These are phyloP conservation scores for Borostomias antarcticus DNA, from an alignment of 2,797 vertebrate species.

Conservation along the genomic window DNA sequence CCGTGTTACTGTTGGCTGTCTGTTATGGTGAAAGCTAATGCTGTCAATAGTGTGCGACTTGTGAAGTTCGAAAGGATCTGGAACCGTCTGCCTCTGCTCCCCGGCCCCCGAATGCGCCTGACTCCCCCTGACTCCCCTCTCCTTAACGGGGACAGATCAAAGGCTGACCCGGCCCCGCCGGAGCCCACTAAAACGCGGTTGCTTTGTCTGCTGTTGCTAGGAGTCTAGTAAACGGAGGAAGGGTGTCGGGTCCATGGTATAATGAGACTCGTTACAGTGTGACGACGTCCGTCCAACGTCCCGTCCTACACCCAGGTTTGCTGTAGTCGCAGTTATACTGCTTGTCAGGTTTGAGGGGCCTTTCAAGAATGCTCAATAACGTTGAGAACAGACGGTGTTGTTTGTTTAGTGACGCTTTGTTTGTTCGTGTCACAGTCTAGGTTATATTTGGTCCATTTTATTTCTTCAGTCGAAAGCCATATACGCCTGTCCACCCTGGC, in stretches of 20 bases:
- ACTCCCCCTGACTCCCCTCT: slow-evolving; percentile 60
- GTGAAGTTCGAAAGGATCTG: slow-evolving; percentile 41
- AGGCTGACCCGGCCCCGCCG: slow-evolving; percentile 67
- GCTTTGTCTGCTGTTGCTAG: slow-evolving; percentile 87
- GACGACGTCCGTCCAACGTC: slow-evolving; percentile 73
- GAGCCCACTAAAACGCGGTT: slow-evolving; percentile 72
- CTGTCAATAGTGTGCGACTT: slow-evolving; percentile 40
- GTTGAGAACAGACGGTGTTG: slow-evolving; percentile 16
- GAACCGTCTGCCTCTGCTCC: slow-evolving; percentile 32
- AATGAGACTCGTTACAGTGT: slow-evolving; percentile 82
- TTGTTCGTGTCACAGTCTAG: neutral
- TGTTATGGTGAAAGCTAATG: slow-evolving; percentile 52
- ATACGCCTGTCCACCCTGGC: neutral
- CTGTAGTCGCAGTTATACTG: slow-evolving; percentile 39
- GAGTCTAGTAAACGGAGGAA: slow-evolving; percentile 74
- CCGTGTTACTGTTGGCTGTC: too few species aligned
- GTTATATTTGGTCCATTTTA: slow-evolving; percentile 14
- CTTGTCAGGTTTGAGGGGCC: slow-evolving; percentile 39
- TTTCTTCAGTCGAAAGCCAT: slow-evolving; percentile 17
- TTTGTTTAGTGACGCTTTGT: slow-evolving; percentile 27
- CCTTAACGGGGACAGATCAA: slow-evolving; percentile 87
- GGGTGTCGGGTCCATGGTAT: slow-evolving; percentile 75
- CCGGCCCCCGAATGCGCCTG: slow-evolving; percentile 43
- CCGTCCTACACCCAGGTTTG: slow-evolving; percentile 33
- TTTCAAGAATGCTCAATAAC: slow-evolving; percentile 29